Evolutionary conservation across 37 sponge, comb jelly and placozoan genomes (phyloP).

Genomic region (Agelas oroides): DNA sequence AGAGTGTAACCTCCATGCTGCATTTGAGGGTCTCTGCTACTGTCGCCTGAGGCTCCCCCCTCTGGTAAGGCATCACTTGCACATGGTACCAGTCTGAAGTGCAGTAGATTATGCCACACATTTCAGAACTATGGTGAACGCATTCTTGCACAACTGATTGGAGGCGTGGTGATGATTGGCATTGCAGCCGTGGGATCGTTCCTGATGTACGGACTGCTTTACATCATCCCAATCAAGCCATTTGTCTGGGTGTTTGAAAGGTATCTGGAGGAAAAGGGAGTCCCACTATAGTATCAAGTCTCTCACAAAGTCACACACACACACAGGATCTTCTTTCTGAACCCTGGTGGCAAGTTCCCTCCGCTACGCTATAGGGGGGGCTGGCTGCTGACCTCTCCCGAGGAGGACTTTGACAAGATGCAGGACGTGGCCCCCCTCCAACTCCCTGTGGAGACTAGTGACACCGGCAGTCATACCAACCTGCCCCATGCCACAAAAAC

Average conservation of each 20-base stretch:
- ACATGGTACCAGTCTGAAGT: neutral
- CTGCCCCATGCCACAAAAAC: too few species aligned
- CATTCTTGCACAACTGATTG: constrained; percentile 59
- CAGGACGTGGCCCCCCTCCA: too few species aligned
- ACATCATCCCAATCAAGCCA: constrained; percentile 62
- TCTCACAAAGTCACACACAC: neutral
- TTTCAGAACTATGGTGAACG: constrained; percentile 62
- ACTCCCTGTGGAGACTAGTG: too few species aligned
- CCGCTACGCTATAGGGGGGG: constrained; percentile 44
- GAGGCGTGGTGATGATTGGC: constrained; percentile 69
- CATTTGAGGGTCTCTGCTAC: constrained; percentile 85
- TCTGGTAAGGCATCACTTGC: constrained; percentile 50
- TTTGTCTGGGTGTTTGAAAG: constrained; percentile 31
- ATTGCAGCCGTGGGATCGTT: constrained; percentile 35
- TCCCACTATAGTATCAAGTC: too few species aligned
- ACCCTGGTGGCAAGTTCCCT: neutral
- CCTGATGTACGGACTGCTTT: constrained; percentile 64
- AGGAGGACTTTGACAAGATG: constrained; percentile 42
- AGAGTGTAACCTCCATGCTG: constrained; percentile 77
- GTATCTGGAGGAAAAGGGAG: neutral
- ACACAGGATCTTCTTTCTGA: constrained; percentile 28
- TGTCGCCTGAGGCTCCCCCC: constrained; percentile 75
- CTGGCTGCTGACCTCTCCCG: constrained; percentile 69
- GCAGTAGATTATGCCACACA: neutral
- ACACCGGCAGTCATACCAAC: too few species aligned